These are phyloP conservation scores for Hirudo medicinalis DNA, from an alignment of 1,140 invertebrate genomes.

Conservation along the genomic window DNA sequence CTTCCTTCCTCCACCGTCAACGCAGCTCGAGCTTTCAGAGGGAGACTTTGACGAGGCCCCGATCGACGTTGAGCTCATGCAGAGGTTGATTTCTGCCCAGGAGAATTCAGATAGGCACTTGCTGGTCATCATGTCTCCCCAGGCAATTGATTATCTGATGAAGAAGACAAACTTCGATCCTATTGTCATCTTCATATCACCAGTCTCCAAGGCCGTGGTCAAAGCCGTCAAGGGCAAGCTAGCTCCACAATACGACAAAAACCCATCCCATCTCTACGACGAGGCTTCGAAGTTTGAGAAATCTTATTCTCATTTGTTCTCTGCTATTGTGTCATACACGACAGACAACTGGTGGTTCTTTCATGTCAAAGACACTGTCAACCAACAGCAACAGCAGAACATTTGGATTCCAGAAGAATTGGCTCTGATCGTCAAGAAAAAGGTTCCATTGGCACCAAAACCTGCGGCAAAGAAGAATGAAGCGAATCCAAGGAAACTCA, in stretches of 20 bases:
- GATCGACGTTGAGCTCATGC: constrained; percentile 8
- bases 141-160: constrained; percentile 12
- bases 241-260: constrained; percentile 17
- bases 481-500: not conserved
- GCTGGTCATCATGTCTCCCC: constrained; percentile 19
- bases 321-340: constrained; percentile 17
- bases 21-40: constrained; percentile 10
- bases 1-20: constrained; percentile 3
- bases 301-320: constrained; percentile 17
- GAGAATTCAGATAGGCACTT: constrained; percentile 15
- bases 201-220: constrained; percentile 16
- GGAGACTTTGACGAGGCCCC: not conserved
- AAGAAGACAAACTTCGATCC: constrained; percentile 18
- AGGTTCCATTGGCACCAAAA: not conserved
- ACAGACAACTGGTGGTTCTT: constrained; percentile 20
- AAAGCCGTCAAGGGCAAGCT: constrained; percentile 19
- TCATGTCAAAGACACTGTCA: constrained; percentile 20
- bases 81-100: not conserved
- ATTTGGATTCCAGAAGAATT: constrained; percentile 13
- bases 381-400: constrained; percentile 16
- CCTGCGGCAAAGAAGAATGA: not conserved
- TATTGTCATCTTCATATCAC: constrained; percentile 20
- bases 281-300: constrained; percentile 21
- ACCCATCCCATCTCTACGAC: constrained; percentile 14
- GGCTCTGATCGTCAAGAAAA: not conserved